phyloP scores from a whole-genome alignment of 2,888 invertebrate species.

The Volucella inflata region DNA sequence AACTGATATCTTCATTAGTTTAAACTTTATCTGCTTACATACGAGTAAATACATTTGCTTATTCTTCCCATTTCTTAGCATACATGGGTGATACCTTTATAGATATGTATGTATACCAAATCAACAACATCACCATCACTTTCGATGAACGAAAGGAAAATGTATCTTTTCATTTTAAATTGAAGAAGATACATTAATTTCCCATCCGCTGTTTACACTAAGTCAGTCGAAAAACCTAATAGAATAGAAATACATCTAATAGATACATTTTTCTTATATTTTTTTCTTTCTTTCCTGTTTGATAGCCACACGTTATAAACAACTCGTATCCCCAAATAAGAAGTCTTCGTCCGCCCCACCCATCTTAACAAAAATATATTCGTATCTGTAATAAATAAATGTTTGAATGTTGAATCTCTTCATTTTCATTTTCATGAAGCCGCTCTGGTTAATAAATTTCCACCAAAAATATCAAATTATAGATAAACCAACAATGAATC shows the following conservation, averaged over 20 bases:
- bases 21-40: constrained; percentile 55
- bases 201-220: constrained; percentile 66
- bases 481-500: neutral
- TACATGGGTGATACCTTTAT: too few species aligned
- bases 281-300: constrained; percentile 19
- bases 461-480: constrained; percentile 72
- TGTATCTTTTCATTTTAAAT: constrained; percentile 63
- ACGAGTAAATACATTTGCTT: constrained; percentile 61
- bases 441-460: constrained; percentile 56
- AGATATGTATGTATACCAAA: too few species aligned
- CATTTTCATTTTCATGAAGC: constrained; percentile 47
- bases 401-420: constrained; percentile 34
- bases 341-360: neutral
- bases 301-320: constrained; percentile 42
- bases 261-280: constrained; percentile 28
- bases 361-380: constrained; percentile 65
- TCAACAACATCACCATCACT: constrained; percentile 32
- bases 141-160: constrained; percentile 28
- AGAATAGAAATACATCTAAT: constrained; percentile 53
- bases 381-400: constrained; percentile 71
- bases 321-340: constrained; percentile 21
- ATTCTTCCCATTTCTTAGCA: constrained; percentile 3
- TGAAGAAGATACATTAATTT: constrained; percentile 67
- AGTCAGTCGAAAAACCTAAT: constrained; percentile 64
- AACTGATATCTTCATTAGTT: constrained; percentile 44